Base-by-base conservation (phyloP, 2,888 invertebrate species). In the Platycheirus albimanus region DNA sequence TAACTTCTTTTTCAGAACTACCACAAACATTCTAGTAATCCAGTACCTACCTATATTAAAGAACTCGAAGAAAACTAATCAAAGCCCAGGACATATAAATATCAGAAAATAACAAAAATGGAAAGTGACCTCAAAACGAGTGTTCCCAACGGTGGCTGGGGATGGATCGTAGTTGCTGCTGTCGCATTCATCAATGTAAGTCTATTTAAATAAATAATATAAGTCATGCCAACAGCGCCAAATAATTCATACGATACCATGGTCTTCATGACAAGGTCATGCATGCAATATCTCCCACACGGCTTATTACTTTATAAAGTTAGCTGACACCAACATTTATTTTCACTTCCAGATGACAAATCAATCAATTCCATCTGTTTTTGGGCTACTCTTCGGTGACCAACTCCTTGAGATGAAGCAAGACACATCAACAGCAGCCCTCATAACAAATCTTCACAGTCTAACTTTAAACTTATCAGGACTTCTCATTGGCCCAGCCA, bases 71-170 rank as follows among this genome's bases (percentile, higher is more conserved):
- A n/a, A n/a, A n/a, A n/a, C n/a, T n/a, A n/a, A n/a, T n/a, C n/a
- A n/a, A n/a, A n/a, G n/a, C n/a, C n/a, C n/a, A n/a, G n/a, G n/a
- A n/a, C n/a, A n/a, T n/a, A n/a, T n/a, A n/a, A n/a, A n/a, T n/a
- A n/a, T n/a, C n/a, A n/a, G n/a, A 24, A 24, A 24, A 24, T 24
- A 4, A 3, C 24, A 24, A 24, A 3, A 24, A 85, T 85, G 84
- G 80, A 80, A 5, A 56, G 19, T 3, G 30, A 58, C 15, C n/a
- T 72, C 0, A 49, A 58, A 1, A 38, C 52, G 1, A 58, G 45
- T 51, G 86, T 88, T 15, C 95, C 95, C 0, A 94, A 95, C 88
- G 95, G 95, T 38, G 95, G 95, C 0, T 95, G 94, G 94, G 95
- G 95, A 0, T 95, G 95, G 95, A 92, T 94, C 90, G 93, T 95